Base-by-base conservation (phyloP, 2,113 vertebrate genomes). In the Gila orcuttii region DNA sequence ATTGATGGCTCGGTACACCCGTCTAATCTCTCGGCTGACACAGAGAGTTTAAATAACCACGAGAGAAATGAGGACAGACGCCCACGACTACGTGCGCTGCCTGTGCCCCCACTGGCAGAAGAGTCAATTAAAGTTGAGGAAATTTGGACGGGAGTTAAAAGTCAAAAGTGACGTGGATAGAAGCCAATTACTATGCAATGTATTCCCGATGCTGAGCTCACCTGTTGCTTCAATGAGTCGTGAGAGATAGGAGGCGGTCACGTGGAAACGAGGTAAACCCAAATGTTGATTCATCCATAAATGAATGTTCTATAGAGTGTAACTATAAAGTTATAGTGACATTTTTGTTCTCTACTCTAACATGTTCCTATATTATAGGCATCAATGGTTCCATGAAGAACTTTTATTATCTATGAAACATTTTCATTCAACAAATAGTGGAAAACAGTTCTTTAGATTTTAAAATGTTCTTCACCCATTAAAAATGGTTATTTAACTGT, bases 221-320 rank as follows among this genome's bases (percentile, higher is more conserved):
- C 73, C 77, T 69, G 82, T 86, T 86, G 82, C 42, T 68, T 81
- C 42, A 45, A 11, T 15, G 28, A 33, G 55, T 79, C 77, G 23
- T 79, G 55, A 60, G 55, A 57, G 50, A 36, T 31, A 2, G 33
- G 21, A n/a, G 59, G 57, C 5, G n/a, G 78, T 31, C 23, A 5
- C 81, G 52, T 88, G 84, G 84, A 78, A 88, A 85, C 55, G n/a
- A 69, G 23, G 83, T 68, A 66, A 42, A 83, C 47, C 59, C 74
- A 21, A 64, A 33, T 59, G 52, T 66, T 45, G 64, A 83, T 83
- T 73, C 36, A 73, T 3, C 19, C 4, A 36, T 71, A 71, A 71
- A 71, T 42, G 0, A 19, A 71, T 71, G 17, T 19, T 68, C 64
- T 68, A 39, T 39, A 39, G 21, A 69, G 19, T 36, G 17, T 1